phyloP scores from a whole-genome alignment of 2,113 vertebrate species.

The Callocephalon fimbriatum region DNA sequence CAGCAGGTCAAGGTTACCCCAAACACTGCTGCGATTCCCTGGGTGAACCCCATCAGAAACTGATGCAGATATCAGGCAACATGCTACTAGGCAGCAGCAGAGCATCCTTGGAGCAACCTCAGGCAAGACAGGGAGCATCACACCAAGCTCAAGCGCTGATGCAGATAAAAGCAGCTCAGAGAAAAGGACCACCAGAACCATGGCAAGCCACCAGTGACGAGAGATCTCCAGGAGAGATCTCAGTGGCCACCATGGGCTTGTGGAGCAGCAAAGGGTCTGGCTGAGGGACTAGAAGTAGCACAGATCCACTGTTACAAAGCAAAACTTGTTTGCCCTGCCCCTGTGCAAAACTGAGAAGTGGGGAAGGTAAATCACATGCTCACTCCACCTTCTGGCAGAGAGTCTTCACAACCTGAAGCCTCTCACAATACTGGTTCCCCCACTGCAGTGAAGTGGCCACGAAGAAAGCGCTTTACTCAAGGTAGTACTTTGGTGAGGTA shows the following conservation, averaged over 20 bases:
- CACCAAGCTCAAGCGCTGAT: background rate
- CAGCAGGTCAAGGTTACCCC: background rate
- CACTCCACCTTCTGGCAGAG: background rate
- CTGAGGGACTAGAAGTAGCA: background rate
- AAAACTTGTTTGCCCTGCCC: background rate
- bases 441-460: background rate
- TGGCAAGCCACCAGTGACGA: background rate
- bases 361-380: background rate
- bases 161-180: background rate
- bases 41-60: background rate
- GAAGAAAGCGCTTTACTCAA: background rate
- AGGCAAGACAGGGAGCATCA: background rate
- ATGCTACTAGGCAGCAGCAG: background rate
- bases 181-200: background rate
- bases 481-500: slow-evolving; percentile 29
- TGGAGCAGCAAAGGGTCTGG: background rate
- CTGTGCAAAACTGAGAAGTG: background rate
- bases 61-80: background rate
- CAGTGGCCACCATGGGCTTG: fast-evolving
- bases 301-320: background rate
- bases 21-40: background rate
- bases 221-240: background rate
- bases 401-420: background rate
- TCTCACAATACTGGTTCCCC: background rate
- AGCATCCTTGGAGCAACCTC: background rate